Evolutionary conservation across 53 echinoderm and acorn worm species (phyloP), one percentile per base, ranked within the genome.

Genomic region (Holothuria scabra): DNA sequence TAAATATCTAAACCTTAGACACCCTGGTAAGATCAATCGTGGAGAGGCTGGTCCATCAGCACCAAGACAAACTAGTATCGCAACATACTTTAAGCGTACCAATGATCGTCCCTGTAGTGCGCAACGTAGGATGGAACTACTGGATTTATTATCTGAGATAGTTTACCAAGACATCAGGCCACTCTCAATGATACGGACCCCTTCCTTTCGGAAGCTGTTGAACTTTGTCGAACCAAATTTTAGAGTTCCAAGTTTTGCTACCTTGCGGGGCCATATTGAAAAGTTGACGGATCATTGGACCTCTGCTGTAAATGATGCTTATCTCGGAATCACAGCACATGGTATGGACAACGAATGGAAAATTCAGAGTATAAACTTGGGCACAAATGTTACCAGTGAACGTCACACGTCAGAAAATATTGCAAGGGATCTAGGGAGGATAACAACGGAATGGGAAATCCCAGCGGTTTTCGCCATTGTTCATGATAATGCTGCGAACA

Each of bases 401-500:
- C 34, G 80, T 28, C 80, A 80, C 60, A 80, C 80, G 4, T 30
- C 80, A 12, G 61, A 60, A 80, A 18, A 80, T 59, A 80, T 80
- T 28, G 80, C 34, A 5, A 32, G 18, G 12, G 80, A 80, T 23
- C 29, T 80, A 60, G 25, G 21, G 60, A 22, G 8, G 20, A 60
- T 80, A 10, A 75, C 9, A 8, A 10, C 22, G 22, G 75, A 75
- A 46, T 75, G 75, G 75, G 24, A 75, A 16, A 75, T 26, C 28
- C 49, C 25, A 28, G 61, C 60, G 19, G 61, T 80, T 24, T 80
- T 59, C 21, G 61, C n/a, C 7, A 18, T 32, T 21, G 80, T 32
- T 3, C 80, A 80, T 80, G 80, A 60, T n/a, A 80, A 80, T 59
- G 80, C 60, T 16, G 80, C 80, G 8, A 80, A 59, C 31, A 80